phyloP scores from a whole-genome alignment of 2,113 vertebrate species.

The Hydrochoerus hydrochaeris region DNA sequence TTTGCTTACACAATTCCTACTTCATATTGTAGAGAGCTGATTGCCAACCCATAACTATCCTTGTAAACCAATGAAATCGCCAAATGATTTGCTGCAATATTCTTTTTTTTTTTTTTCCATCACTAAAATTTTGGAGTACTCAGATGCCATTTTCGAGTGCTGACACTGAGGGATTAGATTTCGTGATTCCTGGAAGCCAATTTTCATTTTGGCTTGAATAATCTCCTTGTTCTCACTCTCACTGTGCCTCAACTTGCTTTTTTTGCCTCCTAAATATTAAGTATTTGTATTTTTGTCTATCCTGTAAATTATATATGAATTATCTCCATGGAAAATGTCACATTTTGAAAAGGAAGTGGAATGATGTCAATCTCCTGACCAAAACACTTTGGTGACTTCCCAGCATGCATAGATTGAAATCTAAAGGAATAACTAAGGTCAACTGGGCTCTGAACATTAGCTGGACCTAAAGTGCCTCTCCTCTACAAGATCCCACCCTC shows the following conservation, averaged over 20 bases:
- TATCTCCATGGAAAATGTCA: not conserved
- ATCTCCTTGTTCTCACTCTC: too few relatives aligned
- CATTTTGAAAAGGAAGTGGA: not conserved
- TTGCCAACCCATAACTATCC: not conserved
- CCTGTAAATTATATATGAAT: not conserved
- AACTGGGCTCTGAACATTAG: not conserved
- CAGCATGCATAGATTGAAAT: not conserved
- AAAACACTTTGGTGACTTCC: not conserved
- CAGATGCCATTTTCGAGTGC: not conserved
- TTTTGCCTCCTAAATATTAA: not conserved
- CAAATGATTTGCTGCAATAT: accelerated
- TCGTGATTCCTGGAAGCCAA: not conserved
- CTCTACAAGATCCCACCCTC: accelerated
- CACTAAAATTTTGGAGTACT: not conserved
- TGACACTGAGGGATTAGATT: not conserved
- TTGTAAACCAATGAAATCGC: too few relatives aligned
- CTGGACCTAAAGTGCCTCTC: accelerated
- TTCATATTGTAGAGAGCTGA: too few relatives aligned
- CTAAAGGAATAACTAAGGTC: not conserved
- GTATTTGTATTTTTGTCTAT: not conserved
- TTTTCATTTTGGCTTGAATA: not conserved
- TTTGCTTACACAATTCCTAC: not conserved
- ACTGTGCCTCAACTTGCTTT: not conserved
- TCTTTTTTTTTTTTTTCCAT: not conserved
- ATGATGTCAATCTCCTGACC: not conserved